phyloP scores from a whole-genome alignment of 2,888 invertebrate species.

The Epistrophella euchroma region DNA sequence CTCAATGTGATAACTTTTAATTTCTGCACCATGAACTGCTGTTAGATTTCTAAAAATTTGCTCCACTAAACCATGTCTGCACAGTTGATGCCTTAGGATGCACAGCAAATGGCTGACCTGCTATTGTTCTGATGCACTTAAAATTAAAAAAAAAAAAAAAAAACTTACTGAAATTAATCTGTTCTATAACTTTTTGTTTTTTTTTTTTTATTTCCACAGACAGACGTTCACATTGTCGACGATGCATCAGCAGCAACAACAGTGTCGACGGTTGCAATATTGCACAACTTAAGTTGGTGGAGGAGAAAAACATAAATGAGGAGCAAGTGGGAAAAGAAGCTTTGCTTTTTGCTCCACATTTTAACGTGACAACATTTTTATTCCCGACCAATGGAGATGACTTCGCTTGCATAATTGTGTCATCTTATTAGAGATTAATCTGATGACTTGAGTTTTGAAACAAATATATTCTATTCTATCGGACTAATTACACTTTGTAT shows the following conservation, averaged over 20 bases:
- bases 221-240: slow-evolving; percentile 32
- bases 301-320: neutral
- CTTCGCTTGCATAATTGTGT: slow-evolving; percentile 62
- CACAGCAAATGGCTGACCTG: slow-evolving; percentile 53
- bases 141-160: slow-evolving; percentile 24
- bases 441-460: slow-evolving; percentile 22
- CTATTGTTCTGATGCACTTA: slow-evolving; percentile 64
- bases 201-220: slow-evolving; percentile 44
- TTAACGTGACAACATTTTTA: slow-evolving; percentile 49
- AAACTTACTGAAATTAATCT: slow-evolving; percentile 60
- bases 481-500: neutral
- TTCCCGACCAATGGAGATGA: slow-evolving; percentile 26
- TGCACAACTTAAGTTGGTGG: slow-evolving; percentile 46
- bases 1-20: slow-evolving; percentile 3
- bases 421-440: slow-evolving; percentile 31
- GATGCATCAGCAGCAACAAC: slow-evolving; percentile 28
- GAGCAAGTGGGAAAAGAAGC: slow-evolving; percentile 34
- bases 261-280: slow-evolving; percentile 43
- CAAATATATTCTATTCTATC: slow-evolving; percentile 13
- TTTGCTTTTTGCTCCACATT: slow-evolving; percentile 40
- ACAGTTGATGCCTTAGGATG: slow-evolving; percentile 19
- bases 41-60: slow-evolving; percentile 21
- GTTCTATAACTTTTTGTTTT: slow-evolving; percentile 26
- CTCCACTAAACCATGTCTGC: slow-evolving; percentile 38
- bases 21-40: slow-evolving; percentile 33